Evolutionary conservation across 2,888 invertebrate species (phyloP).

Genomic region (Patella ulyssiponensis): DNA sequence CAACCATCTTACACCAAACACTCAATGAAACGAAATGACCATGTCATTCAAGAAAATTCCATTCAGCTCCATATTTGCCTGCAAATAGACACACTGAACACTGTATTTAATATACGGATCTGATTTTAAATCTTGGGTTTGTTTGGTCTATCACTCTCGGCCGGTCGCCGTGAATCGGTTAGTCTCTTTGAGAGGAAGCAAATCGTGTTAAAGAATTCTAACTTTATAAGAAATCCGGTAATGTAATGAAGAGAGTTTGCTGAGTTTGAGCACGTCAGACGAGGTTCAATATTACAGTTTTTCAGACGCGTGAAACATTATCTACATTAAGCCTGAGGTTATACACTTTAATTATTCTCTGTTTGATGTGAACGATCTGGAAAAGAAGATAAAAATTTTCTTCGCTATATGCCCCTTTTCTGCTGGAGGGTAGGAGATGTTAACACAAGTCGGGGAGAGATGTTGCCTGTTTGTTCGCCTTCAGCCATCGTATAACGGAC

Average conservation of each 20-base stretch:
- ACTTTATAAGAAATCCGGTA: not conserved
- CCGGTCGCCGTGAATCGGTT: too few relatives aligned
- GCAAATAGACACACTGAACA: too few relatives aligned
- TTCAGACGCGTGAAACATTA: slow-evolving; percentile 21
- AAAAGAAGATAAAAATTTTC: slow-evolving; percentile 23
- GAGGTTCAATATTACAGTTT: slow-evolving; percentile 2
- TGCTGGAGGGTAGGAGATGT: slow-evolving; percentile 1
- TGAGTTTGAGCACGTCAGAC: not conserved
- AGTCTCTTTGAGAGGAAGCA: too few relatives aligned
- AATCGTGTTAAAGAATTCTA: too few relatives aligned
- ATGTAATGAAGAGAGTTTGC: not conserved
- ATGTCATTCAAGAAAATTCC: too few relatives aligned
- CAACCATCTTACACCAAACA: too few relatives aligned
- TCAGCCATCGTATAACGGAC: not conserved
- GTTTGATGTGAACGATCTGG: slow-evolving; percentile 25
- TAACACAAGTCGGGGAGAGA: slow-evolving; percentile 7
- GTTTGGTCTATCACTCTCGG: too few relatives aligned
- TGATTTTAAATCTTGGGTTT: too few relatives aligned
- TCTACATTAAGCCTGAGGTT: slow-evolving; percentile 22
- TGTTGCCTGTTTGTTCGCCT: slow-evolving; percentile 12
- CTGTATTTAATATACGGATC: too few relatives aligned
- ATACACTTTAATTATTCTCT: slow-evolving; percentile 25
- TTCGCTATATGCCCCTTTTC: slow-evolving; percentile 8
- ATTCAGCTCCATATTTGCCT: too few relatives aligned
- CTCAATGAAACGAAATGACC: too few relatives aligned